phyloP scores from a whole-genome alignment of 2,797 vertebrate genomes.

The Enteromius afrohamiltoni region DNA sequence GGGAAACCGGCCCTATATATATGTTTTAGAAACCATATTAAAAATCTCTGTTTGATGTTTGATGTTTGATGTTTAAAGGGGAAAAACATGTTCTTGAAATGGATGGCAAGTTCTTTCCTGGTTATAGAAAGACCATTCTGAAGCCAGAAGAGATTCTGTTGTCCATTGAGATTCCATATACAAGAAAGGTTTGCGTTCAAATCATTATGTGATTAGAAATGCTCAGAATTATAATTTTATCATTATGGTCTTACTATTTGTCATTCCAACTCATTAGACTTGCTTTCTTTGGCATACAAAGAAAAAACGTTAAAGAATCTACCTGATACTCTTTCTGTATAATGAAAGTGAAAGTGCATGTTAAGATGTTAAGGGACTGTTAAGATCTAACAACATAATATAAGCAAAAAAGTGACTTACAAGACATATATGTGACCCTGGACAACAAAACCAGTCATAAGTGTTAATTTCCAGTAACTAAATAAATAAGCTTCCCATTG shows the following conservation, averaged over 20 bases:
- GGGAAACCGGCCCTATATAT: no score
- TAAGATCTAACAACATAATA: not conserved
- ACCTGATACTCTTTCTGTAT: not conserved
- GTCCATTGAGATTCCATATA: conserved; percentile 85
- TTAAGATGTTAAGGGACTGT: no score
- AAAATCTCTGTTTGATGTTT: conserved; percentile 27
- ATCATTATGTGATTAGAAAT: not conserved
- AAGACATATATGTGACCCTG: no score
- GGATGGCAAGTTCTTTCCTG: conserved; percentile 85
- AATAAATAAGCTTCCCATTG: no score
- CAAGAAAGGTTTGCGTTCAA: conserved; percentile 74
- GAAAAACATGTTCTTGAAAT: conserved; percentile 76
- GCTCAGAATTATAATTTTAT: not conserved
- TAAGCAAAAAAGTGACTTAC: not conserved
- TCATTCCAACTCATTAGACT: not conserved
- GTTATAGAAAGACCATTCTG: conserved; percentile 82
- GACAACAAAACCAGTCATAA: no score
- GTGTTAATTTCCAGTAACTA: no score
- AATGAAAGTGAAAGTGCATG: not conserved
- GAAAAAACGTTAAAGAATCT: not conserved
- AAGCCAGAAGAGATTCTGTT: conserved; percentile 82
- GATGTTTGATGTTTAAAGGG: conserved; percentile 67
- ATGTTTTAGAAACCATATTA: not conserved
- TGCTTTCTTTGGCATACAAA: not conserved
- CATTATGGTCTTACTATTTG: not conserved